phyloP scores from a whole-genome alignment of 2,113 vertebrate genomes.

The Colinus virginianus region DNA sequence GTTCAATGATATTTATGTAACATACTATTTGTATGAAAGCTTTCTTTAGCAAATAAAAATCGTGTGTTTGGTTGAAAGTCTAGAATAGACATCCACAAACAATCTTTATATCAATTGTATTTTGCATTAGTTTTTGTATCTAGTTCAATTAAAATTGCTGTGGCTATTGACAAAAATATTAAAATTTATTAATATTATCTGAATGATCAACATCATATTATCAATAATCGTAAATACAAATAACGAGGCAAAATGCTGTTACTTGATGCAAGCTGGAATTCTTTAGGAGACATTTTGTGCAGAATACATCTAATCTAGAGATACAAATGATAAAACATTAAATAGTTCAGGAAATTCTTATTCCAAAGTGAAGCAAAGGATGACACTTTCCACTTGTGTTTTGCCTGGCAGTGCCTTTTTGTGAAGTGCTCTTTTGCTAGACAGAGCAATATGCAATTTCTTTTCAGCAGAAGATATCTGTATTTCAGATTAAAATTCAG shows the following conservation, averaged over 20 bases:
- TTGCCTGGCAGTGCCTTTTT: neutral
- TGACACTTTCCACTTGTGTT: neutral
- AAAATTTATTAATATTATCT: neutral
- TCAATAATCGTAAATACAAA: neutral
- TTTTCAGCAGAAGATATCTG: neutral
- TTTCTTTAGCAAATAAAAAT: neutral
- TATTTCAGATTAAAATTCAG: conserved; percentile 10
- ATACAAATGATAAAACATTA: neutral
- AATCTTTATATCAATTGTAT: rapidly evolving
- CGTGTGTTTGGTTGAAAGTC: neutral
- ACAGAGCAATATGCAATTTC: neutral
- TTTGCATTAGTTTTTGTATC: neutral
- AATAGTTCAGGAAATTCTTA: neutral
- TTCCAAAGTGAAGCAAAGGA: neutral
- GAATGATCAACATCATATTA: neutral
- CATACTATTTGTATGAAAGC: neutral
- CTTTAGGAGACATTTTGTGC: neutral
- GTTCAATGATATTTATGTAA: neutral
- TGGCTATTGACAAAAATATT: neutral
- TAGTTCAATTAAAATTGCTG: neutral
- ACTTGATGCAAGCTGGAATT: neutral
- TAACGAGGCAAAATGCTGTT: neutral
- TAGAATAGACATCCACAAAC: neutral
- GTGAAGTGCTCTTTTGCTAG: neutral
- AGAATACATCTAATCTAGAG: neutral